phyloP scores from a whole-genome alignment of 1,140 invertebrate genomes.

The Vanessa atalanta region DNA sequence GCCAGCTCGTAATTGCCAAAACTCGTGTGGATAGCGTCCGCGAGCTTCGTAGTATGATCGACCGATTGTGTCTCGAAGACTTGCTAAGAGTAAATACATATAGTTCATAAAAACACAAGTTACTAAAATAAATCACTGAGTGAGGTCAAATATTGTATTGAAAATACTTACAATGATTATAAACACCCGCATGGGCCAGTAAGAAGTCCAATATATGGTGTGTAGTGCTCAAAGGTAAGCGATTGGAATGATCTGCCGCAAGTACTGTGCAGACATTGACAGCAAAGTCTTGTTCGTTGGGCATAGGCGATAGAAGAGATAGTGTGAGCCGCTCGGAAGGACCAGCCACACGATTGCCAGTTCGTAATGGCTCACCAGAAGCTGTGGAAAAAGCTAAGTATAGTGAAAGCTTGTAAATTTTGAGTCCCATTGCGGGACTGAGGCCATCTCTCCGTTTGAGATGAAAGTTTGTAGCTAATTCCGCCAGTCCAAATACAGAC shows the following conservation, averaged over 20 bases:
- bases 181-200: slow-evolving; percentile 96
- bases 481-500: too few species aligned
- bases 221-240: slow-evolving; percentile 90
- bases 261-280: slow-evolving; percentile 98
- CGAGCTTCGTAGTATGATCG: slow-evolving; percentile 87
- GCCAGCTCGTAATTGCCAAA: slow-evolving; percentile 87
- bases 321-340: slow-evolving; percentile 92
- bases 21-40: slow-evolving; percentile 87
- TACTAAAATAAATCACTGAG: too few species aligned
- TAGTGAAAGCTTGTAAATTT: not conserved
- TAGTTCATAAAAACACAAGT: not conserved
- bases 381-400: slow-evolving; percentile 80
- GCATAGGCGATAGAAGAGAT: slow-evolving; percentile 95
- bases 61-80: slow-evolving; percentile 86
- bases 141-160: too few species aligned
- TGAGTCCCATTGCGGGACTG: too few species aligned
- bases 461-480: too few species aligned
- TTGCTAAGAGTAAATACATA: slow-evolving; percentile 73
- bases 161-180: slow-evolving; percentile 87
- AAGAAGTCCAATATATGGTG: slow-evolving; percentile 93
- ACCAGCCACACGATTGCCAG: slow-evolving; percentile 83
- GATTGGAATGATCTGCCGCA: slow-evolving; percentile 95
- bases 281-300: slow-evolving; percentile 99
- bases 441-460: too few species aligned
- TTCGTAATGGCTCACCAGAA: slow-evolving; percentile 92